These are phyloP conservation scores for Drosophila pseudoananassae DNA, from an alignment of 1,140 invertebrate genomes.

Conservation along the genomic window DNA sequence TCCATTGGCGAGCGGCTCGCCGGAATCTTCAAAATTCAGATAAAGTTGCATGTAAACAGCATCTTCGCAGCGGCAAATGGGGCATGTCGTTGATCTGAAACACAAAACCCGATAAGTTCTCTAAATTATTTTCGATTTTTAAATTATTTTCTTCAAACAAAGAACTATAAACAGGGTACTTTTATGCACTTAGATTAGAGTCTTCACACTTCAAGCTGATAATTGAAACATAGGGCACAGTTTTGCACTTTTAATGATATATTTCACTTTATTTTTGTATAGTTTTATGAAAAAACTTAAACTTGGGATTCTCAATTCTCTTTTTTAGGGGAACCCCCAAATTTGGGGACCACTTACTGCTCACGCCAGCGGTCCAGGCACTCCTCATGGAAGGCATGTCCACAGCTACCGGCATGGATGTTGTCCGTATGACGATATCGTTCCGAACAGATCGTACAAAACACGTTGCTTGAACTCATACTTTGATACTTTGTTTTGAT, in stretches of 20 bases:
- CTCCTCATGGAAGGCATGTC: constrained; percentile 60
- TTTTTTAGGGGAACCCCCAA: neutral
- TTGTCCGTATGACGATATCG: constrained; percentile 36
- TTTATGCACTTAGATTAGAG: no score
- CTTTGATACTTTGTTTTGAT: constrained; percentile 10
- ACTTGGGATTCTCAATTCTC: no score
- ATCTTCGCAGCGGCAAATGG: constrained; percentile 47
- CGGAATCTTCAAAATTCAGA: constrained; percentile 48
- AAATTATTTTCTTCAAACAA: neutral
- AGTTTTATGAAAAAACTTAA: no score
- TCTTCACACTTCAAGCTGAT: no score
- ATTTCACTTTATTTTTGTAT: no score
- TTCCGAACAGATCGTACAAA: constrained; percentile 64
- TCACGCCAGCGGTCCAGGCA: constrained; percentile 55
- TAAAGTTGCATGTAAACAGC: constrained; percentile 45
- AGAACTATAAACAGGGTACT: no score
- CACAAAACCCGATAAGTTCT: neutral
- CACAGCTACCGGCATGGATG: constrained; percentile 54
- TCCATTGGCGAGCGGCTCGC: no score
- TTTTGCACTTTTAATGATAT: no score
- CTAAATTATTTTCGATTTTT: no score
- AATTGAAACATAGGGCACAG: no score
- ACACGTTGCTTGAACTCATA: constrained; percentile 25
- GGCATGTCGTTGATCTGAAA: constrained; percentile 53
- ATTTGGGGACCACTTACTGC: constrained; percentile 45